Evolutionary conservation across 2,113 vertebrate species (phyloP).

Genomic region (Tamias sibiricus): DNA sequence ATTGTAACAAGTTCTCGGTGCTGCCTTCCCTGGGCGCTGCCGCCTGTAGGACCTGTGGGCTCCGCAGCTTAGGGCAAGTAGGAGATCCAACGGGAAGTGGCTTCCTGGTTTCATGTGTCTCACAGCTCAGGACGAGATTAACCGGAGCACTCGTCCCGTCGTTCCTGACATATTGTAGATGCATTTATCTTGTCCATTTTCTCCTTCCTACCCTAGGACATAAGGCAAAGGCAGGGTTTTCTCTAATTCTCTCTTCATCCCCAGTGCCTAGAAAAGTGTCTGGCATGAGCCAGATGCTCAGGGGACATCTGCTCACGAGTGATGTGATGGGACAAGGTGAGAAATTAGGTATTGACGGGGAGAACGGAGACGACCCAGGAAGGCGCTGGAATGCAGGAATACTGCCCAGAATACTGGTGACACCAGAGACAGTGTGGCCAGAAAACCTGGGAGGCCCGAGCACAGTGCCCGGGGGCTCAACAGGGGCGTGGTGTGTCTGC

Average conservation of each 20-base stretch:
- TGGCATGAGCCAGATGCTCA: neutral
- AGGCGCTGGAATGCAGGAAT: no score
- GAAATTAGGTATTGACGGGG: accelerated
- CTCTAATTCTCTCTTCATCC: no score
- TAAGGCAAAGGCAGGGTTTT: neutral
- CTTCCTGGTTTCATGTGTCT: no score
- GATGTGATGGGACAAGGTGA: accelerated
- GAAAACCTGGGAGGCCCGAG: neutral
- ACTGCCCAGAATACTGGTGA: no score
- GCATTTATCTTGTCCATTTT: neutral
- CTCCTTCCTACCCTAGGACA: neutral
- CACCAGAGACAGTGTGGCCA: accelerated
- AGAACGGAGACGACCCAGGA: accelerated
- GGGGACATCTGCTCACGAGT: accelerated
- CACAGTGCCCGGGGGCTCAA: neutral
- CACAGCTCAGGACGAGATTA: neutral
- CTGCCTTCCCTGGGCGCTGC: no score
- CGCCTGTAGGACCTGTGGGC: no score
- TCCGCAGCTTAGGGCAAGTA: neutral
- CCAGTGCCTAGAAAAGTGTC: accelerated
- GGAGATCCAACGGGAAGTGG: no score
- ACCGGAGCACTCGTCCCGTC: accelerated
- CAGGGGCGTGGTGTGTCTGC: accelerated
- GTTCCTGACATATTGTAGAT: neutral
- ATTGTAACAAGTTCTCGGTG: accelerated